Evolutionary conservation across 2,888 invertebrate genomes (phyloP).

Genomic region (Thera obeliscata): DNA sequence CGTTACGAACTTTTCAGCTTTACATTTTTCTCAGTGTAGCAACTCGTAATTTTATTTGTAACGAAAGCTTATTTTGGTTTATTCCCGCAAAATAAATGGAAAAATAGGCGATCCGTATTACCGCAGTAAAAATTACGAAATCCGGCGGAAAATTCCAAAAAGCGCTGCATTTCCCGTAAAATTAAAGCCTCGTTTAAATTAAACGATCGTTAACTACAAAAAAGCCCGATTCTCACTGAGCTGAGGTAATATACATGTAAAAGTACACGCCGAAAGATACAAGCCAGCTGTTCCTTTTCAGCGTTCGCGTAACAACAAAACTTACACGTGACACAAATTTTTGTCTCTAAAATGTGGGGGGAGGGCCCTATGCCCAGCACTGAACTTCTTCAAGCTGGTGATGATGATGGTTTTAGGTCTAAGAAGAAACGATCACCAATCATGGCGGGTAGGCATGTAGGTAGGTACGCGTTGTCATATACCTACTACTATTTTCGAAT

Average conservation of each 20-base stretch:
- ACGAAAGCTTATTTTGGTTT: neutral
- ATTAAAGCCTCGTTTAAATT: conserved; percentile 45
- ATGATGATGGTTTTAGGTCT: no score
- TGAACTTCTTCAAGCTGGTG: no score
- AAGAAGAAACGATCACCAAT: no score
- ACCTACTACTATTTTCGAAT: no score
- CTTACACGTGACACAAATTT: neutral
- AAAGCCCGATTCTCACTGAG: neutral
- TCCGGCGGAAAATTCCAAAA: conserved; percentile 11
- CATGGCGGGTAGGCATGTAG: no score
- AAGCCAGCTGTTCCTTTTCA: neutral
- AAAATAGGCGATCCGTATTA: conserved; percentile 8
- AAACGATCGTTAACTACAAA: conserved; percentile 42
- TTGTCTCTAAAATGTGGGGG: neutral
- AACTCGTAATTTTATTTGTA: neutral
- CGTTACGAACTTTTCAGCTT: neutral
- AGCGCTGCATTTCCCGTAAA: conserved; percentile 40
- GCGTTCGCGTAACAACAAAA: neutral
- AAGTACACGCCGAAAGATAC: neutral
- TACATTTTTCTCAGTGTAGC: neutral
- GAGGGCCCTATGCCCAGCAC: no score
- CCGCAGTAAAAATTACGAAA: conserved; percentile 4
- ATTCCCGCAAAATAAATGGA: conserved; percentile 9
- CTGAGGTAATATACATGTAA: neutral
- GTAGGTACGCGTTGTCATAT: no score